Evolutionary conservation across 2,113 vertebrate genomes (phyloP), one percentile per base, ranked within the genome.

Genomic region (Plotosus lineatus): DNA sequence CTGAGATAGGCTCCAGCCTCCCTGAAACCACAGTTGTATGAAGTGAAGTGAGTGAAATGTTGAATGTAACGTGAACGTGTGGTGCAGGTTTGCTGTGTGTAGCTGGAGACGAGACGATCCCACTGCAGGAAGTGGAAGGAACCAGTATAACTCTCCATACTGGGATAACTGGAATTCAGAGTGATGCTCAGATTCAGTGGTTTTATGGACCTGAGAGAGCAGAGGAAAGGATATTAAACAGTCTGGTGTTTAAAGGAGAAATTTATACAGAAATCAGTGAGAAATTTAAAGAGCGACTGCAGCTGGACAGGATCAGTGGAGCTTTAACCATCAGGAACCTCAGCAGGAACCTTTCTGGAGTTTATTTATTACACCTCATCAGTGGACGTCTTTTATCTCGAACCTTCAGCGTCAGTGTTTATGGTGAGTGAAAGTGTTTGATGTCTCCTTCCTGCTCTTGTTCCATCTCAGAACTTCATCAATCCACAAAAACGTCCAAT

Each of bases 101-200:
- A 79, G 60, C 51, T 23, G 44, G 60, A 63, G 60, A 63, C 15
- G 31, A 63, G 60, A 63, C 15, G 60, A 31, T 63, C 60, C 33
- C 12, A 77, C 55, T 42, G 0, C 69, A 63, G 75, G 80, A 75
- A 66, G 75, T 69, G 48, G 48, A 44, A 79, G 50, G 73, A 66
- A 65, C 84, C 74, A 36, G 36, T 58, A 31, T 58, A 17, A 71
- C 66, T 33, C 42, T 77, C 11, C 66, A 77, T 33, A 50, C 74
- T 55, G 23, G 51, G 8, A n/a, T n/a, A 31, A 56, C 74, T 55
- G 38, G 28, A 36, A 26, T 51, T 46, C 61, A 66, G 76, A 66
- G 15, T 17, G 19, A 74, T 74, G 44, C 68, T 53, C 28, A 17
- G 4, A 40, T 78, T 19, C n/a, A n/a, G n/a, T n/a, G n/a, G n/a